These are phyloP conservation scores for Agapornis canus DNA, from an alignment of 2,797 vertebrate genomes.

Conservation along the genomic window DNA sequence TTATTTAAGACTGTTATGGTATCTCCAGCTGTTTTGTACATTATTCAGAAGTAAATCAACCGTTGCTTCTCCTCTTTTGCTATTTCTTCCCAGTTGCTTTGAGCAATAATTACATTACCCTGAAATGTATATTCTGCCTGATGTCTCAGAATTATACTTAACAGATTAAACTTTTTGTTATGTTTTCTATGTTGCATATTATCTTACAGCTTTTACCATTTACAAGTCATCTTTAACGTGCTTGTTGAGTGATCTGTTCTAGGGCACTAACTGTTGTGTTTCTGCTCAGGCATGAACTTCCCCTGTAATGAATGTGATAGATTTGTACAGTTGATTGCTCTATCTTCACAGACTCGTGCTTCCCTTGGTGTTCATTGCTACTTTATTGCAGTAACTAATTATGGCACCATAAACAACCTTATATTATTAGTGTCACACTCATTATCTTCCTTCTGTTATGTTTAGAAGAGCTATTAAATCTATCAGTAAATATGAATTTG, in stretches of 20 bases:
- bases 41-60: not conserved
- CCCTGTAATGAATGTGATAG: accelerated
- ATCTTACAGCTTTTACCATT: not conserved
- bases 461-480: not conserved
- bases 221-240: not conserved
- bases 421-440: accelerated
- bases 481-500: accelerated
- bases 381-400: not conserved
- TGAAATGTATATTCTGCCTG: not conserved
- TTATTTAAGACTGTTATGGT: accelerated
- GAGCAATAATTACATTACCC: not conserved
- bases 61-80: not conserved
- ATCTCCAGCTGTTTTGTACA: not conserved
- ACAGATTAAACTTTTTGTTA: not conserved
- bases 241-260: not conserved
- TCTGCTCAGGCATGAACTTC: not conserved
- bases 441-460: accelerated
- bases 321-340: not conserved
- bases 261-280: not conserved
- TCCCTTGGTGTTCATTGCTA: accelerated
- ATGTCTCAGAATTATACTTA: not conserved
- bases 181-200: not conserved
- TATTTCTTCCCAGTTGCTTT: not conserved
- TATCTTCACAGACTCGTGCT: not conserved
- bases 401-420: accelerated